phyloP scores from a whole-genome alignment of 2,888 invertebrate genomes.

The Hyalella azteca region DNA sequence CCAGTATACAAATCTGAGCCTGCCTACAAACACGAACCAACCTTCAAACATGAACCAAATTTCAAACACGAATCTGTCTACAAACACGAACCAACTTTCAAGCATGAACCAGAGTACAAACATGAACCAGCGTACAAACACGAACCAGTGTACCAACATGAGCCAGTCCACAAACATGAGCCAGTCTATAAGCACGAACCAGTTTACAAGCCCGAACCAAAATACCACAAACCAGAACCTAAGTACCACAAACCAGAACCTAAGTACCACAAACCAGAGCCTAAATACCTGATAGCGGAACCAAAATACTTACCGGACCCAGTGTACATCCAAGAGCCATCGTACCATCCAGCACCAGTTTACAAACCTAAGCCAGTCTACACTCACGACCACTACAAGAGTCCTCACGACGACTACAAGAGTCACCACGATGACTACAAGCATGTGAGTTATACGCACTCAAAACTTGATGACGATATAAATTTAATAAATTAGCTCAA shows the following conservation, averaged over 20 bases:
- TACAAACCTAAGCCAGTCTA: constrained; percentile 37
- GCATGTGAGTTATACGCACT: too few species aligned
- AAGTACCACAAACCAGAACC: constrained; percentile 21
- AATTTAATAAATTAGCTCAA: too few species aligned
- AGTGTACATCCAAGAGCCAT: constrained; percentile 11
- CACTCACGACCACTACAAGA: constrained; percentile 15
- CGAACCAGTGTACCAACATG: constrained; percentile 17
- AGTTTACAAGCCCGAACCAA: constrained; percentile 18
- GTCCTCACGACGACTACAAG: constrained; percentile 12
- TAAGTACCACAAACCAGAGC: constrained; percentile 16
- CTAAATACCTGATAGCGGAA: background rate
- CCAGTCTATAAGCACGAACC: constrained; percentile 23
- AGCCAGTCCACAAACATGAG: constrained; percentile 32
- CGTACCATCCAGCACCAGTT: constrained; percentile 6
- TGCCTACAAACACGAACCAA: background rate
- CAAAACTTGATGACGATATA: too few species aligned
- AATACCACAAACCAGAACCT: constrained; percentile 24
- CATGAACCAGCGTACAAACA: constrained; percentile 35
- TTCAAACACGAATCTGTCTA: background rate
- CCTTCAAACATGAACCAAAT: background rate
- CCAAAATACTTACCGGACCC: constrained; percentile 3
- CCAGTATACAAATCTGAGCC: constrained; percentile 30
- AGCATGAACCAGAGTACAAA: constrained; percentile 8
- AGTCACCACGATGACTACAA: too few species aligned
- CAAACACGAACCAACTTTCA: constrained; percentile 16